Conservation (phyloP, 2,888 invertebrate species). For the Drosophila setosimentum region DNA sequence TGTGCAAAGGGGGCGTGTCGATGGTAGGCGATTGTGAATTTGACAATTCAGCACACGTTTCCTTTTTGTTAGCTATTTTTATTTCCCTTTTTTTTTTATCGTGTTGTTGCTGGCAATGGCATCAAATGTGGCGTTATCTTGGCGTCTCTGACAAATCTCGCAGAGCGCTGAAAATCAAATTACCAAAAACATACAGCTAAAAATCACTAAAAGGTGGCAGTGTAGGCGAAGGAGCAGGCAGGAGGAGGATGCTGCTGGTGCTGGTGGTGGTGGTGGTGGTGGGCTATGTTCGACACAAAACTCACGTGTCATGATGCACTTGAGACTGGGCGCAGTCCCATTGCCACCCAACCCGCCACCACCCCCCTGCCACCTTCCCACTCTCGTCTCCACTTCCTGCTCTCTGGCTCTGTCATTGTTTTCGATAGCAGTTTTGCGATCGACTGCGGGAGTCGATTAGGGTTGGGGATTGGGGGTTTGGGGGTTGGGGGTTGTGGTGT, state of each 20-base stretch:
- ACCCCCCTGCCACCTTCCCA: not conserved
- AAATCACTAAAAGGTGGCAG: constrained; percentile 16
- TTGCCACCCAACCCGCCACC: constrained; percentile 6
- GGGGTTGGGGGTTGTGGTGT: not conserved
- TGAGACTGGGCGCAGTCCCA: constrained; percentile 65
- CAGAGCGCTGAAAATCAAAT: constrained; percentile 71
- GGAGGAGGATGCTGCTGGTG: no score
- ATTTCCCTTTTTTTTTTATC: constrained; percentile 40
- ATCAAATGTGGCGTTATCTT: constrained; percentile 77
- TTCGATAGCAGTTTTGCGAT: constrained; percentile 53
- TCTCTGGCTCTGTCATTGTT: constrained; percentile 51
- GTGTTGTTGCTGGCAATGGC: constrained; percentile 50
- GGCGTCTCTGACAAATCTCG: constrained; percentile 60
- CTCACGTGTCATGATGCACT: constrained; percentile 79
- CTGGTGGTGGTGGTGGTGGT: not conserved
- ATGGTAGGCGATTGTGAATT: constrained; percentile 19
- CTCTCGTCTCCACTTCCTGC: not conserved
- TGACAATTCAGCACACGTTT: constrained; percentile 72
- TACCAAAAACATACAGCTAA: constrained; percentile 49
- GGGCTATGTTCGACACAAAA: constrained; percentile 48
- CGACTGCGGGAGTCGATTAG: not conserved
- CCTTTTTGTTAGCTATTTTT: not conserved
- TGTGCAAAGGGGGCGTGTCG: no score
- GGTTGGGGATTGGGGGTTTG: no score
- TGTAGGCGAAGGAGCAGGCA: not conserved